phyloP scores from a whole-genome alignment of 92 coral and sea anemone species.

The Epizoanthus ramosus region DNA sequence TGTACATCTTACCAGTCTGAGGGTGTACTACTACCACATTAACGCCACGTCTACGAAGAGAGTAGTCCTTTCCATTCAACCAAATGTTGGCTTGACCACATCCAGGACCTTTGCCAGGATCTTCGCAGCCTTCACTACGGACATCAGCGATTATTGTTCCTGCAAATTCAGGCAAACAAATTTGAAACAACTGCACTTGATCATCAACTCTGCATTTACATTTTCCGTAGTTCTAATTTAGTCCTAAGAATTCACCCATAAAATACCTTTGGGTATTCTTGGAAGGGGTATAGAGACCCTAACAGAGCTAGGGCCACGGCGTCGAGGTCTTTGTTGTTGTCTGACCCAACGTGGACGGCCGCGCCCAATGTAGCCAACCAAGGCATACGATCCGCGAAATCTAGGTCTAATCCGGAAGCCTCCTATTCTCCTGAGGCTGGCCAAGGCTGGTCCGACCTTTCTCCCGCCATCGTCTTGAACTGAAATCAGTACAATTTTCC shows the following conservation, averaged over 20 bases:
- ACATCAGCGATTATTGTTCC: conserved; percentile 32
- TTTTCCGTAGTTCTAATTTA: no score
- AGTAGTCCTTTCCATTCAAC: conserved; percentile 21
- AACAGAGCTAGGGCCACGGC: conserved; percentile 32
- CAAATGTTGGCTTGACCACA: conserved; percentile 42
- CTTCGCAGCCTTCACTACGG: conserved; percentile 45
- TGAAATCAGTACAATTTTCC: conserved; percentile 25
- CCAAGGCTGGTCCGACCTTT: conserved; percentile 11
- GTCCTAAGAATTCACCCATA: no score
- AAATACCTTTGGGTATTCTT: conserved; percentile 29
- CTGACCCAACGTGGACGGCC: conserved; percentile 41
- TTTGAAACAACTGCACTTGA: not conserved
- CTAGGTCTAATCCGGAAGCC: conserved; percentile 12
- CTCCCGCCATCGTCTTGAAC: conserved; percentile 29
- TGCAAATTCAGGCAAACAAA: not conserved
- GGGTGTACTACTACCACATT: conserved; percentile 17
- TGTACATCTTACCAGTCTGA: not conserved
- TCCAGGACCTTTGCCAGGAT: conserved; percentile 12
- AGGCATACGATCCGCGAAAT: conserved; percentile 3
- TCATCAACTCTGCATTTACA: no score
- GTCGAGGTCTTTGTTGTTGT: conserved; percentile 20
- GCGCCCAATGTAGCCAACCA: conserved; percentile 24
- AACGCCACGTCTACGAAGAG: conserved; percentile 27
- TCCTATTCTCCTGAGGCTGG: conserved; percentile 33
- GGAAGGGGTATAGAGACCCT: conserved; percentile 18